Evolutionary conservation across 2,797 vertebrate species (phyloP), one percentile per base, ranked within the genome.

Genomic region (Iguana delicatissima): DNA sequence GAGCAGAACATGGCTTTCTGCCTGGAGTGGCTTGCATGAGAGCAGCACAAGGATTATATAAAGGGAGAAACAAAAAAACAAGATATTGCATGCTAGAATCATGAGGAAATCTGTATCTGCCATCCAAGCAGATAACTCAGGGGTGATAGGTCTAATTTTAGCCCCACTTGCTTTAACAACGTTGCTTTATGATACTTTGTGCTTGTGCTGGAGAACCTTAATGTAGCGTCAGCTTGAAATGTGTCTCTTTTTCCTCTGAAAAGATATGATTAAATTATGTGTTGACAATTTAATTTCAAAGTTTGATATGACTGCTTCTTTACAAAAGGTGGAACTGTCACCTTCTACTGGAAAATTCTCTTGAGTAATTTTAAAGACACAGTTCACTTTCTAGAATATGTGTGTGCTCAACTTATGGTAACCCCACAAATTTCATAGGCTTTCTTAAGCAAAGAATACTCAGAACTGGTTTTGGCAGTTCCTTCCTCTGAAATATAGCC

Each of bases 41-140:
- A 92, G 73, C 38, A n/a, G 89, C 89, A 79, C 90, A 38, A 88
- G 86, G 38, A 69, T 46, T 80, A 86, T 88, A 62, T 24, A 62
- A 90, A 86, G 91, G 92, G 38, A 0, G 0, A 84, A 88, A 90
- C 85, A 52, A 52, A 57, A 91, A 93, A 92, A 86, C 80, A 92
- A 92, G 89, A 92, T 90, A 91, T 64, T 90, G 80, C 88, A 89
- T 0, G 32, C 67, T 72, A 91, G 87, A 94, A 85, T 94, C 94
- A 94, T 89, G 92, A 93, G 92, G 13, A 0, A 86, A 91, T 92
- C 0, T 69, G 89, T 89, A 89, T 46, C 77, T 91, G 20, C 76
- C 57, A 80, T 80, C 82, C 89, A 79, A 74, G 35, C 20, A 9
- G 77, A 86, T 85, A 85, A 85, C 29, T 80, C 59, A 62, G 50